Evolutionary conservation across 2,888 invertebrate species (phyloP), one percentile per base, ranked within the genome.

Genomic region (Drosophila helvetica): DNA sequence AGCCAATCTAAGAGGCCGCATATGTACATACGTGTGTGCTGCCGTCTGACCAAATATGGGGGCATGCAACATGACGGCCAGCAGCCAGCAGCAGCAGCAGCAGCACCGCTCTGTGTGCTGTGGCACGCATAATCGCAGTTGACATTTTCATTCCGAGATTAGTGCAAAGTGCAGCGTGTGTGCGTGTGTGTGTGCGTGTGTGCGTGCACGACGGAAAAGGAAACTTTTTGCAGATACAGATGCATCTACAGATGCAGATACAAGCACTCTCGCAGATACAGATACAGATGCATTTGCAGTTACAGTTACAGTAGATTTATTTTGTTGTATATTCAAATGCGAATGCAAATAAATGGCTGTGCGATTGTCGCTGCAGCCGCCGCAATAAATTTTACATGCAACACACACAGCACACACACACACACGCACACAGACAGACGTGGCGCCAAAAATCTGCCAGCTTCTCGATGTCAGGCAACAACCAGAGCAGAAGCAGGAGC

Each of bases 401-500:
- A 75, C 38, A 12, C 12, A 30, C 33, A n/a, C 38, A 22, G 22
- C 22, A 75, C 38, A 12, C 12, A 30, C 33, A 2, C n/a, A 75
- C 38, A 12, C 12, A 10, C 33, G 4, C 5, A 38, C 83, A 68
- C 79, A 75, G 83, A 83, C 83, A 77, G 86, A 83, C 86, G 68
- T 84, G 83, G 83, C 83, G 83, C 83, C 83, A 80, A 80, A 80
- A 78, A 83, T 72, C 73, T 85, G 86, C 78, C 82, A 82, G 84
- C 77, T 70, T 74, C 80, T 74, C 80, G 84, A 67, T 80, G 80
- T 80, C 78, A 80, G 79, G 15, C 33, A 42, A 52, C 65, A 47
- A 19, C 25, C n/a, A 38, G 38, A 7, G 38, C 38, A 38, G 7
- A 2, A 6, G 15, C 12, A 12, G 33, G 10, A 65, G 75, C 66